These are phyloP conservation scores for Hyppa rectilinea DNA, from an alignment of 2,888 invertebrate genomes.

Conservation along the genomic window DNA sequence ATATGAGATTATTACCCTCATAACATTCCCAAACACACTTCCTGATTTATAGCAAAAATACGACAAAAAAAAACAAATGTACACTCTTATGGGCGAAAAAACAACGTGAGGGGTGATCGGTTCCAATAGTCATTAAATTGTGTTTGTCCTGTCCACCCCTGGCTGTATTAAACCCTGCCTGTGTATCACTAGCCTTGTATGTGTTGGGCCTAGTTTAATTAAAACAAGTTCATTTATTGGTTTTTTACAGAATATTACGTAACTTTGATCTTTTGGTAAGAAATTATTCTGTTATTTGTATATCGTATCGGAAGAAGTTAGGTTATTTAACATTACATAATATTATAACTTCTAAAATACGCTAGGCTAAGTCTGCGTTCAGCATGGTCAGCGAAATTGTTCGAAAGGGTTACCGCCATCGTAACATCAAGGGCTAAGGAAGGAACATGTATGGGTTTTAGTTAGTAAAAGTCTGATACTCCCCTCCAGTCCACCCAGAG, in stretches of 20 bases:
- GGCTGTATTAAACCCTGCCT: conserved; percentile 41
- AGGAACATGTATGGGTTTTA: no score
- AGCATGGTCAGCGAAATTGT: no score
- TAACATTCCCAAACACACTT: conserved; percentile 32
- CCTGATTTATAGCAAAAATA: conserved; percentile 32
- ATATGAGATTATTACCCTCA: conserved; percentile 36
- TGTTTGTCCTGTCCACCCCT: conserved; percentile 76
- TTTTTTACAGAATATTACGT: conserved; percentile 21
- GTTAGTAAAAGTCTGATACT: no score
- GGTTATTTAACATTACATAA: neutral
- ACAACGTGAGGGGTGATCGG: conserved; percentile 65
- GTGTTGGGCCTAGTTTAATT: conserved; percentile 57
- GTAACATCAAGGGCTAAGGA: no score
- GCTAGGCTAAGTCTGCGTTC: neutral
- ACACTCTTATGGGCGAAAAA: conserved; percentile 47
- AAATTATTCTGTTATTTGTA: neutral
- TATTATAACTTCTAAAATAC: neutral
- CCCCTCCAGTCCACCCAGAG: no score
- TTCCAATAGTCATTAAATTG: conserved; percentile 79
- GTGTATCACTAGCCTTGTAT: conserved; percentile 58
- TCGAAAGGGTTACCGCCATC: no score
- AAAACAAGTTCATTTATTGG: conserved; percentile 44
- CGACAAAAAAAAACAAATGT: conserved; percentile 14
- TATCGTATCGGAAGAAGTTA: neutral
- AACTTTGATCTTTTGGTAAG: conserved; percentile 32